phyloP scores from a whole-genome alignment of 2,888 invertebrate genomes.

The Drymonia ruficornis region DNA sequence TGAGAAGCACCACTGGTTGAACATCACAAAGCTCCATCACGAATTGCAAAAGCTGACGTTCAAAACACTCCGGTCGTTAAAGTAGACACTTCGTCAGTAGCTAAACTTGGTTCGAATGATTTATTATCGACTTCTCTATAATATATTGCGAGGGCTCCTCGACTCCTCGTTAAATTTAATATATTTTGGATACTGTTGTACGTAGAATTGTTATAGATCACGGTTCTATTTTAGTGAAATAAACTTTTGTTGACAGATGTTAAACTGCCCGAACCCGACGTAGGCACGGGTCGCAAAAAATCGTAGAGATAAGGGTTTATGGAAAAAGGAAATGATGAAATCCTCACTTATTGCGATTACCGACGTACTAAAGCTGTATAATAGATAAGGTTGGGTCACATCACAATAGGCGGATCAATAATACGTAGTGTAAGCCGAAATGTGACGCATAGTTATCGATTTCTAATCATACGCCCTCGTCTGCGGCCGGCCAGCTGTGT shows the following conservation, averaged over 20 bases:
- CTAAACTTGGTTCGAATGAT: slow-evolving; percentile 5
- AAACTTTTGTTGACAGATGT: slow-evolving; percentile 44
- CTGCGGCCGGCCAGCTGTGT: slow-evolving; percentile 36
- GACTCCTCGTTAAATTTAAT: background rate
- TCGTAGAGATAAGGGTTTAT: slow-evolving; percentile 48
- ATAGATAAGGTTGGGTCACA: slow-evolving; percentile 62
- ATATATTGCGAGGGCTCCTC: slow-evolving; percentile 5
- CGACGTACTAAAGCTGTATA: slow-evolving; percentile 64
- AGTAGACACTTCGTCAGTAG: slow-evolving; percentile 6
- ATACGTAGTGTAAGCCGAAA: slow-evolving; percentile 62
- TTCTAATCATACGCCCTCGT: slow-evolving; percentile 76
- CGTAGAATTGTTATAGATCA: slow-evolving; percentile 10
- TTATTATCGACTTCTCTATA: background rate
- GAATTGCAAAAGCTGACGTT: slow-evolving; percentile 27
- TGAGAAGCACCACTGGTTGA: slow-evolving; percentile 56
- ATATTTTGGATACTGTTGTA: background rate
- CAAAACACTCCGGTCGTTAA: slow-evolving; percentile 15
- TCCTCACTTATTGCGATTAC: slow-evolving; percentile 75
- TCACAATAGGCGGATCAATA: slow-evolving; percentile 67
- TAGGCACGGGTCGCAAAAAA: slow-evolving; percentile 41
- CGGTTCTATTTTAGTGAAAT: slow-evolving; percentile 38
- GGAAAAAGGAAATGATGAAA: slow-evolving; percentile 59
- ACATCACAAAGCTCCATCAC: slow-evolving; percentile 36
- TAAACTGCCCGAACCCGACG: slow-evolving; percentile 43
- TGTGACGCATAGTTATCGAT: slow-evolving; percentile 79